phyloP scores from a whole-genome alignment of 2,888 invertebrate species.

The Cremastinae sp. region DNA sequence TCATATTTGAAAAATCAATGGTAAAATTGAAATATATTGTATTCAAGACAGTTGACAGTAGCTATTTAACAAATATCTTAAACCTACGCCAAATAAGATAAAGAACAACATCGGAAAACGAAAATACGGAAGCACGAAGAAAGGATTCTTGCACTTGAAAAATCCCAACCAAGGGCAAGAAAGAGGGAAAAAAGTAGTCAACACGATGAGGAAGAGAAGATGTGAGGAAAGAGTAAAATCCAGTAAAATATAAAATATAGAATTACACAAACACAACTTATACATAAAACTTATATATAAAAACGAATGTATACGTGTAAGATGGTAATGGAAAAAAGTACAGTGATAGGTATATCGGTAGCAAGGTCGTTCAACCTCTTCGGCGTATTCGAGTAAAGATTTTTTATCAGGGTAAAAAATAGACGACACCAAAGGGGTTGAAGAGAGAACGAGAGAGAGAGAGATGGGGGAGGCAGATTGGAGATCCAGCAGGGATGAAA shows the following conservation, averaged over 20 bases:
- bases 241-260: conserved; percentile 20
- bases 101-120: too few relatives aligned
- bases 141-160: too few relatives aligned
- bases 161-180: too few relatives aligned
- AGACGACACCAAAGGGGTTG: conserved; percentile 45
- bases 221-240: conserved; percentile 38
- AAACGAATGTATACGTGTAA: not conserved
- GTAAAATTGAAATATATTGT: too few relatives aligned
- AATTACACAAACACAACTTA: not conserved
- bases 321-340: conserved; percentile 1
- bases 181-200: too few relatives aligned
- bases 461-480: conserved; percentile 26
- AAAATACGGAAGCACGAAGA: too few relatives aligned
- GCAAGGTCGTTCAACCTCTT: conserved; percentile 57
- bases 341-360: conserved; percentile 8
- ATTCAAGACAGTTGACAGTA: too few relatives aligned
- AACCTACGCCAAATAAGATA: too few relatives aligned
- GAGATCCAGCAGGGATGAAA: conserved; percentile 30
- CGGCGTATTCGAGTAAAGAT: conserved; percentile 48
- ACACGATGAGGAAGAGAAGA: too few relatives aligned
- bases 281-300: conserved; percentile 16
- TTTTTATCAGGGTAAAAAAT: conserved; percentile 56
- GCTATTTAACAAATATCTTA: too few relatives aligned
- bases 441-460: conserved; percentile 38
- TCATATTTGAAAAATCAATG: too few relatives aligned